Conservation (phyloP, 2,113 vertebrate genomes). For the Boleophthalmus pectinirostris region DNA sequence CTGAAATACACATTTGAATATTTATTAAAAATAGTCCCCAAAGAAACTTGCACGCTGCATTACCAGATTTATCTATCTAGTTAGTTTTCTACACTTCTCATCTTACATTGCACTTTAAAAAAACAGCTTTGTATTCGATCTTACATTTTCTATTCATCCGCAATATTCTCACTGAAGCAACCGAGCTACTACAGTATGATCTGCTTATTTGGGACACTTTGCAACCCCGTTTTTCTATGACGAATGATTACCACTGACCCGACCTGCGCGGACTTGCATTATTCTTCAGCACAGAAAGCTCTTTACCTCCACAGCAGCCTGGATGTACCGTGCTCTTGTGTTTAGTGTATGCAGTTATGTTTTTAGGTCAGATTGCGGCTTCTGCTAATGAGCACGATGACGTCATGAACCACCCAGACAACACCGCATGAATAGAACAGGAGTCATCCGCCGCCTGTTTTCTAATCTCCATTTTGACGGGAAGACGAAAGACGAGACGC, state of each 20-base stretch:
- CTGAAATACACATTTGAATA: no score
- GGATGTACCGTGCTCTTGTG: slow-evolving; percentile 11
- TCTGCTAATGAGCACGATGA: slow-evolving; percentile 55
- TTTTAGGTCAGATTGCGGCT: slow-evolving; percentile 64
- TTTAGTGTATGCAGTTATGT: slow-evolving; percentile 57
- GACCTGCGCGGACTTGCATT: background rate
- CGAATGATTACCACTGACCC: background rate
- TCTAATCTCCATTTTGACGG: slow-evolving; percentile 54
- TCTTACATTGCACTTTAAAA: background rate
- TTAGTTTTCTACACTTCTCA: background rate
- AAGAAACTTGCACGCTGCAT: no score
- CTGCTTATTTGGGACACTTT: background rate
- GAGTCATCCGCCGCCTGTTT: slow-evolving; percentile 8
- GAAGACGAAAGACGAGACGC: slow-evolving; percentile 34
- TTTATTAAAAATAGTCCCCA: no score
- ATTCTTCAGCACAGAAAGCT: background rate
- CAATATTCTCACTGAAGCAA: background rate
- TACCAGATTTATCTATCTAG: no score
- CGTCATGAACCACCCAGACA: slow-evolving; percentile 34
- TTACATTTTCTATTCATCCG: background rate
- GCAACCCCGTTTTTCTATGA: background rate
- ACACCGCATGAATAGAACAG: slow-evolving; percentile 55
- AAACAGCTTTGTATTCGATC: background rate
- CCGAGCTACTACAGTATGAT: background rate
- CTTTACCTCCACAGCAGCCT: background rate